A percentile compares a stretch with the other conserved stretches of the same genome.
These are phyloP conservation scores for Cyclina sinensis DNA, from an alignment of 1,140 invertebrate species.

Conservation along the genomic window DNA sequence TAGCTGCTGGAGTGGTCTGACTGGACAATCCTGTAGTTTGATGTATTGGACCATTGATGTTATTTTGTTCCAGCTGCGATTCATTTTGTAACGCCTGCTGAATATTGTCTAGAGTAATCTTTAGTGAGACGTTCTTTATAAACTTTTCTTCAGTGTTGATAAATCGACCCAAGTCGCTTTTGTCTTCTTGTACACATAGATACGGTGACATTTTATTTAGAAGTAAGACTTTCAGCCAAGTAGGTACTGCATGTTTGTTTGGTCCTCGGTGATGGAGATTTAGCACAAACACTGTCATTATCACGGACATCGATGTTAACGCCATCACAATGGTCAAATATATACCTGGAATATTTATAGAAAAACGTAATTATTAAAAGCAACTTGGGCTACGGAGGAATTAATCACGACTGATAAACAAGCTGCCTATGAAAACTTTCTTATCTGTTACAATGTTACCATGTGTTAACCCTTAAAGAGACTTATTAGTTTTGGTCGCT, in stretches of 20 bases:
- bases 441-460: too few species aligned
- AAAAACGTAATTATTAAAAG: too few species aligned
- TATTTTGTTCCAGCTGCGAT: constrained; percentile 72
- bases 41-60: not conserved
- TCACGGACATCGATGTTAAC: constrained; percentile 86
- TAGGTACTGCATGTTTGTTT: constrained; percentile 82
- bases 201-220: constrained; percentile 65
- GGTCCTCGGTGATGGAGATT: constrained; percentile 87
- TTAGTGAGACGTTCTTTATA: constrained; percentile 78
- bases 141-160: constrained; percentile 63
- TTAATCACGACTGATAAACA: too few species aligned
- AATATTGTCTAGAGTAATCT: constrained; percentile 83
- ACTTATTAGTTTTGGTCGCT: too few species aligned
- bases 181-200: constrained; percentile 44
- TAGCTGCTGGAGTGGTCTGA: not conserved
- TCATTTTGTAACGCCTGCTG: constrained; percentile 83
- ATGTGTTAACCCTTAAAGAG: too few species aligned
- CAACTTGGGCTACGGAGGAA: too few species aligned
- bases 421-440: too few species aligned
- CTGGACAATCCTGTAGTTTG: not conserved
- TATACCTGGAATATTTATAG: constrained; percentile 85
- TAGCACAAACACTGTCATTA: constrained; percentile 87
- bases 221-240: constrained; percentile 79
- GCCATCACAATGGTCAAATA: constrained; percentile 87
- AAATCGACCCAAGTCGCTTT: not conserved